Conservation (phyloP, 2,113 vertebrate species). For the Rhabdomys dilectus region DNA sequence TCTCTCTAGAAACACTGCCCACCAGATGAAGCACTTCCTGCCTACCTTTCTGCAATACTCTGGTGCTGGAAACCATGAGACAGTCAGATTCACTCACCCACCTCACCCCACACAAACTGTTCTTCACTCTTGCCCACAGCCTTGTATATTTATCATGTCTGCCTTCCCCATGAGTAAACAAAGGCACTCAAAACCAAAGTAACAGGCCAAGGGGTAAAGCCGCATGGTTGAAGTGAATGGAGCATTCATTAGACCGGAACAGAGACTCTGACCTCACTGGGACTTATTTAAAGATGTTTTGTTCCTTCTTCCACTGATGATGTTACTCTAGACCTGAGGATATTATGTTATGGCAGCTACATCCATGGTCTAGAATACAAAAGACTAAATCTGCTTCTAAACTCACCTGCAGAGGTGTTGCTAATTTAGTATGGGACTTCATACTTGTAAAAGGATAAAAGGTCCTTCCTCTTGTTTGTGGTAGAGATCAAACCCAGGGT, state of each 20-base stretch:
- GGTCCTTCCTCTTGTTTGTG: too few species aligned
- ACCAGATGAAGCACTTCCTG: background rate
- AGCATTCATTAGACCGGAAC: background rate
- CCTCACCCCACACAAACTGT: background rate
- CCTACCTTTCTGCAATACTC: background rate
- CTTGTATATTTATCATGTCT: background rate
- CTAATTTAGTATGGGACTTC: background rate
- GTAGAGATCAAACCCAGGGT: background rate
- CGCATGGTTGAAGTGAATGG: background rate
- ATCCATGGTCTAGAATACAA: slow-evolving; percentile 31
- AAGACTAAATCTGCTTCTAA: slow-evolving; percentile 52
- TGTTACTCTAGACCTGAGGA: background rate
- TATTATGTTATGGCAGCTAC: background rate
- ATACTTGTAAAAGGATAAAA: slow-evolving; percentile 46
- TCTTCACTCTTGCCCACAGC: background rate
- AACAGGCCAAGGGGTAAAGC: background rate
- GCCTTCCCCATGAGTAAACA: background rate
- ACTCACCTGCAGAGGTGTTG: background rate
- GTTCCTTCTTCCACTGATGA: background rate
- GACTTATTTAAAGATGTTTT: background rate
- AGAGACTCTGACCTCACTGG: background rate
- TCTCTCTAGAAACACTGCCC: background rate
- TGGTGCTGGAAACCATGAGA: background rate
- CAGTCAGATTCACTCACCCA: background rate
- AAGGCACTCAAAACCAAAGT: slow-evolving; percentile 9